Conservation (phyloP, 2,797 vertebrate genomes). For the Pelobates cultripes region DNA sequence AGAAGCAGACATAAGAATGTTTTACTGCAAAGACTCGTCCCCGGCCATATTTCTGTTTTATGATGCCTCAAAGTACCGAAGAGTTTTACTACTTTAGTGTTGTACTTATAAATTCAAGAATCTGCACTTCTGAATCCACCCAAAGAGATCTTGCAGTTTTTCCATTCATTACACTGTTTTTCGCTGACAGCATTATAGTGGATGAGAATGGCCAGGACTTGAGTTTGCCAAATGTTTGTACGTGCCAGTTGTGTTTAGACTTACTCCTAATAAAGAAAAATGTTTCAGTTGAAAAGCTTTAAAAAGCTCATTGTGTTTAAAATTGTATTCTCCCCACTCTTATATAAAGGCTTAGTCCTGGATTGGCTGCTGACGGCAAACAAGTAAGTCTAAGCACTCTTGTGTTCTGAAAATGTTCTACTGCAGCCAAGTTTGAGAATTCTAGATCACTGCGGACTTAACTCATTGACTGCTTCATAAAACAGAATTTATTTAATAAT, state of each 20-base stretch:
- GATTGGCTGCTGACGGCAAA: conserved; percentile 23
- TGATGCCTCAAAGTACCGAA: too few relatives aligned
- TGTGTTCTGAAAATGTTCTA: too few relatives aligned
- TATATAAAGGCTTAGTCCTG: conserved; percentile 23
- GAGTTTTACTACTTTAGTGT: background rate
- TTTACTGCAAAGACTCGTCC: background rate
- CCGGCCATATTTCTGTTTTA: background rate
- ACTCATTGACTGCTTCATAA: too few relatives aligned
- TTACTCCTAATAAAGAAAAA: conserved; percentile 47
- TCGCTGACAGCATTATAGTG: conserved; percentile 41
- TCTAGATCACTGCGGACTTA: too few relatives aligned
- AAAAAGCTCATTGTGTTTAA: conserved; percentile 45
- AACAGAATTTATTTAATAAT: too few relatives aligned
- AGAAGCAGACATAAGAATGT: background rate
- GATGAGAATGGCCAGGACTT: conserved; percentile 24
- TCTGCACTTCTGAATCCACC: conserved; percentile 12
- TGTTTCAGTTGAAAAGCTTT: conserved; percentile 42
- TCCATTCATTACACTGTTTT: conserved; percentile 36
- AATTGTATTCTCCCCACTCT: conserved; percentile 33
- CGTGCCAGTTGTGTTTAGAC: conserved; percentile 44
- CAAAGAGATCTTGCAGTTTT: conserved; percentile 7
- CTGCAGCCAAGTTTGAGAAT: too few relatives aligned
- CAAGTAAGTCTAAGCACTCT: conserved; percentile 24
- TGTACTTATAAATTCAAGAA: conserved; percentile 29
- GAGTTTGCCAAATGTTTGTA: conserved; percentile 34